phyloP scores from a whole-genome alignment of 2,888 invertebrate genomes.

The Ganaspis brasiliensis region DNA sequence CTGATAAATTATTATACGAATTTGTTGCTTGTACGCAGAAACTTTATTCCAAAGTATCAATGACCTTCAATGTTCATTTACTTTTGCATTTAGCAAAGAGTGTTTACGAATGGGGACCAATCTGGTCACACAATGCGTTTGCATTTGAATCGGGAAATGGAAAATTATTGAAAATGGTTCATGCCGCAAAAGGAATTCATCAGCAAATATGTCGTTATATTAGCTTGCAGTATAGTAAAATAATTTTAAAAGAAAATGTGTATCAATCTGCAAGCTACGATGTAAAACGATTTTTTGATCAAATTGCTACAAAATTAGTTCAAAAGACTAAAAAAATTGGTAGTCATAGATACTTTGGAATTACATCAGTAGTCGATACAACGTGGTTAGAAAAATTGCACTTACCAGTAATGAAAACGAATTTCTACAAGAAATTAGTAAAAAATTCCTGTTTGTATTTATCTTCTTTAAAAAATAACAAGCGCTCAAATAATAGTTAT shows the following conservation, averaged over 20 bases:
- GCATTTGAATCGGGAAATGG: constrained; percentile 1
- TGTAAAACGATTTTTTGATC: constrained; percentile 1
- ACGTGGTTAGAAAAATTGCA: neutral
- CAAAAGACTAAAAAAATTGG: neutral
- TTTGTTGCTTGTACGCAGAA: neutral
- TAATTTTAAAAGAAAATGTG: constrained; percentile 7
- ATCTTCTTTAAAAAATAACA: neutral
- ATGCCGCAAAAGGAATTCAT: constrained; percentile 5
- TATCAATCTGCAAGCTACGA: neutral
- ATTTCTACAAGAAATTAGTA: neutral
- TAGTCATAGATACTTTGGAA: neutral
- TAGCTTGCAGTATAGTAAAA: neutral
- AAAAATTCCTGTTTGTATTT: neutral
- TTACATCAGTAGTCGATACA: neutral
- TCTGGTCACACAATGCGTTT: neutral
- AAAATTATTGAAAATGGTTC: neutral
- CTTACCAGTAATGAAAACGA: neutral
- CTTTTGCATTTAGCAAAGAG: constrained; percentile 2
- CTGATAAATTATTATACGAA: constrained; percentile 14
- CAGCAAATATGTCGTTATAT: constrained; percentile 3
- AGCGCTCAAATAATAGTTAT: constrained; percentile 4
- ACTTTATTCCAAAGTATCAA: neutral
- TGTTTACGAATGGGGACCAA: constrained; percentile 11
- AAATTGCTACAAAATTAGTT: constrained; percentile 2
- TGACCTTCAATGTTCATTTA: constrained; percentile 1